Conservation (phyloP, 1,140 invertebrate species). For the Zelostemma sp. region DNA sequence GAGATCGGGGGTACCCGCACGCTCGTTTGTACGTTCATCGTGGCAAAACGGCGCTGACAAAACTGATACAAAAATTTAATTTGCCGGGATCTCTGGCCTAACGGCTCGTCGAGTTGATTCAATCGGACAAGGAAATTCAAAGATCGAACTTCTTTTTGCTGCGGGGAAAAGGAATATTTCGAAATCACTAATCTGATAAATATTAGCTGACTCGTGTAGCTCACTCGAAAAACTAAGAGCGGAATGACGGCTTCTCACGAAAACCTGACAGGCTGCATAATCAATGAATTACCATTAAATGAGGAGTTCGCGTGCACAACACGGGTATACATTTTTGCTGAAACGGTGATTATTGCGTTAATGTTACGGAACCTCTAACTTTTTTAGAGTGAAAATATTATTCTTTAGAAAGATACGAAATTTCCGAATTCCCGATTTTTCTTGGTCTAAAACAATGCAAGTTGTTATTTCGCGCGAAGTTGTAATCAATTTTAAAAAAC, state of each 20-base stretch:
- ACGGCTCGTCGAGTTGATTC: too few species aligned
- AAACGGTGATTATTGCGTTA: background rate
- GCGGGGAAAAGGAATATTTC: background rate
- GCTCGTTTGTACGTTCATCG: background rate
- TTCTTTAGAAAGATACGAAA: too few species aligned
- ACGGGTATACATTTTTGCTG: background rate
- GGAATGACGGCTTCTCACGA: conserved; percentile 7
- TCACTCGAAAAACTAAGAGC: background rate
- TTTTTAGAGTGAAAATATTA: background rate
- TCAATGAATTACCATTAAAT: conserved; percentile 9
- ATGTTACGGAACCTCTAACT: background rate
- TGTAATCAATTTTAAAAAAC: too few species aligned
- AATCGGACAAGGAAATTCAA: background rate
- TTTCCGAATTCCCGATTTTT: too few species aligned
- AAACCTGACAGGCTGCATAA: conserved; percentile 1
- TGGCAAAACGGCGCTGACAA: background rate
- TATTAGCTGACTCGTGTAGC: background rate
- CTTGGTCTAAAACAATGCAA: background rate
- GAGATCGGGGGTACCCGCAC: background rate
- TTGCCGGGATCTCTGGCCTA: too few species aligned
- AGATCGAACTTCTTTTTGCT: background rate
- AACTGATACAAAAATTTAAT: background rate
- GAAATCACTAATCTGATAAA: background rate
- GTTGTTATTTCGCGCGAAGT: too few species aligned
- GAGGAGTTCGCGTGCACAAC: conserved; percentile 1